Evolutionary conservation across 2,888 invertebrate species (phyloP).

Genomic region (Cataglyphis livida): DNA sequence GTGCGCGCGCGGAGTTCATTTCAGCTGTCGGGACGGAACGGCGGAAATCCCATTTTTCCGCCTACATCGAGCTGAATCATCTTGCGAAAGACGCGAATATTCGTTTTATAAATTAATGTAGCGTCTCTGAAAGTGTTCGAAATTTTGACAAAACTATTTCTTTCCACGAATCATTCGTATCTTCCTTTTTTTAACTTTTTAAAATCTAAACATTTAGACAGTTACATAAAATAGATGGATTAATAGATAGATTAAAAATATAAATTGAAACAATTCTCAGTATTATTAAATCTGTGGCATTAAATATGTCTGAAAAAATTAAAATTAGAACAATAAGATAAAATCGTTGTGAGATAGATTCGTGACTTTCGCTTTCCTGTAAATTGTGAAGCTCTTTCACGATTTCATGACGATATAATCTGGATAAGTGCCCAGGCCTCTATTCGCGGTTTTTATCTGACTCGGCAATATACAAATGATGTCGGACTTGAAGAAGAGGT

Average conservation of each 20-base stretch:
- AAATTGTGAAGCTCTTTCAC: not conserved
- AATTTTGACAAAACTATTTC: not conserved
- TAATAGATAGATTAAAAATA: not conserved
- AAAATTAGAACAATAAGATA: not conserved
- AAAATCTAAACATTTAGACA: not conserved
- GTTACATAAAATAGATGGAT: not conserved
- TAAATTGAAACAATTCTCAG: not conserved
- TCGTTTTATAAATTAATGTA: slow-evolving; percentile 22
- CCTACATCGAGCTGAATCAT: slow-evolving; percentile 8
- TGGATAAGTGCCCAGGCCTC: not conserved
- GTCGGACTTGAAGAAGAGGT: not conserved
- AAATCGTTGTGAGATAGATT: not conserved
- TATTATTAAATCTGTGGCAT: not conserved
- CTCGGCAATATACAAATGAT: slow-evolving; percentile 16
- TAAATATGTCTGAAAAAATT: not conserved
- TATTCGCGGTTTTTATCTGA: slow-evolving; percentile 1
- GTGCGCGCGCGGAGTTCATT: slow-evolving; percentile 39
- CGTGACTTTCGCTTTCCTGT: not conserved
- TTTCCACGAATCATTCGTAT: not conserved
- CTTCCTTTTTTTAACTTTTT: not conserved
- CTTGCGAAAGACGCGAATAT: slow-evolving; percentile 15
- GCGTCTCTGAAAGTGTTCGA: not conserved
- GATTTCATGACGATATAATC: not conserved
- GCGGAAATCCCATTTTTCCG: slow-evolving; percentile 42
- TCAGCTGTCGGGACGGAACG: slow-evolving; percentile 21